Percentiles rank a stretch among this genome's conserved stretches.
These are phyloP conservation scores for Polydrusus pterygomalis DNA, from an alignment of 2,888 invertebrate genomes.

Conservation along the genomic window DNA sequence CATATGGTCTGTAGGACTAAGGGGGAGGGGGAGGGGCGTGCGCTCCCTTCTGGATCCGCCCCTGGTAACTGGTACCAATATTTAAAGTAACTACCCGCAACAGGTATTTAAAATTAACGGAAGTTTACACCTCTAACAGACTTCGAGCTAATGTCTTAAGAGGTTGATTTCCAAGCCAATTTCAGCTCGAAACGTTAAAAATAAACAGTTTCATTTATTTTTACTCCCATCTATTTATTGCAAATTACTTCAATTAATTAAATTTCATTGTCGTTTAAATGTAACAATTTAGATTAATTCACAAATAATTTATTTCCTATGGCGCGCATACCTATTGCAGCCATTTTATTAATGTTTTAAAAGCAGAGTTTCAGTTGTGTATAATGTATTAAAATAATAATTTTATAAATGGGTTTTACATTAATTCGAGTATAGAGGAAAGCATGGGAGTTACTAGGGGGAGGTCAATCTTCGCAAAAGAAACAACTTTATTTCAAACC, in stretches of 20 bases:
- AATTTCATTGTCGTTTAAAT: slow-evolving; percentile 21
- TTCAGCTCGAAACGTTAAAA: neutral
- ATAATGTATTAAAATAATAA: slow-evolving; percentile 10
- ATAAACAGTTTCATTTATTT: neutral
- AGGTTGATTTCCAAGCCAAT: too few relatives aligned
- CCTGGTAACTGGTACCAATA: too few relatives aligned
- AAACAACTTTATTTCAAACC: too few relatives aligned
- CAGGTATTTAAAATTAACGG: too few relatives aligned
- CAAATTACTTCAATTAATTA: slow-evolving; percentile 20
- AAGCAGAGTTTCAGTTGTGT: slow-evolving; percentile 12
- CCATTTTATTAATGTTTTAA: slow-evolving; percentile 13
- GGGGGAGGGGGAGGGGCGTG: too few relatives aligned
- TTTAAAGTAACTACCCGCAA: too few relatives aligned
- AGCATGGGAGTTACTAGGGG: too few relatives aligned
- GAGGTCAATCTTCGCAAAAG: too few relatives aligned
- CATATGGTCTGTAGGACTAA: too few relatives aligned
- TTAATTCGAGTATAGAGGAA: neutral
- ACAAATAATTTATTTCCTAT: slow-evolving; percentile 18
- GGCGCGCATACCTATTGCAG: neutral
- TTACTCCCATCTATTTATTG: slow-evolving; percentile 3
- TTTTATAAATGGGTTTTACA: slow-evolving; percentile 1
- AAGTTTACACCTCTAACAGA: too few relatives aligned
- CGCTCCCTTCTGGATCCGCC: too few relatives aligned
- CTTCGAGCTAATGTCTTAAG: too few relatives aligned
- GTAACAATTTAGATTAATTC: slow-evolving; percentile 27